phyloP scores from a whole-genome alignment of 1,140 invertebrate genomes.

The Lordiphosa collinella region DNA sequence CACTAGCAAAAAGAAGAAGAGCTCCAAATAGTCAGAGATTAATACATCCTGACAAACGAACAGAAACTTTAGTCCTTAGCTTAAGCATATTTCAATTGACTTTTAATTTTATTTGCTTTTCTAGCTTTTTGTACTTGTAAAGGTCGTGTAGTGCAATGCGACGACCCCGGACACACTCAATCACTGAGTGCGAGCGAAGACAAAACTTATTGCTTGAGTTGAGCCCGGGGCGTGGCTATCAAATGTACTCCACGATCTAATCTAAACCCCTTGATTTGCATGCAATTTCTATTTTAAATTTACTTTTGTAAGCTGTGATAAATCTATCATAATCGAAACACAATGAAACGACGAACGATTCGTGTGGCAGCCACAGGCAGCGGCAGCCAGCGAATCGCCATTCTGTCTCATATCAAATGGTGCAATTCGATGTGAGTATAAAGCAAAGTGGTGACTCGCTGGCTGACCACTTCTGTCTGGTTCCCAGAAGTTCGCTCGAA shows the following conservation, averaged over 20 bases:
- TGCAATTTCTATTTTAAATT: conserved; percentile 46
- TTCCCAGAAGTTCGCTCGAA: conserved; percentile 9
- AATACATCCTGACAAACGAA: conserved; percentile 3
- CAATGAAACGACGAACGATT: conserved; percentile 50
- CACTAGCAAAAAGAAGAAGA: conserved; percentile 67
- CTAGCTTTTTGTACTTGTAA: conserved; percentile 65
- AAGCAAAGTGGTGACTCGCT: conserved; percentile 19
- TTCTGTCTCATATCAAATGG: conserved; percentile 56
- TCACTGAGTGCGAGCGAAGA: conserved; percentile 68
- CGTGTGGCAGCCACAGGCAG: conserved; percentile 34
- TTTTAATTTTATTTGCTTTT: conserved; percentile 44
- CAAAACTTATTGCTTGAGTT: conserved; percentile 47
- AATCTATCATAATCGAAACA: conserved; percentile 66
- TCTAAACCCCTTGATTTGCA: conserved; percentile 46
- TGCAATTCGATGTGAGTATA: conserved; percentile 63
- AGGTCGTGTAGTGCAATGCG: conserved; percentile 51
- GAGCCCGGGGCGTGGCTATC: conserved; percentile 51
- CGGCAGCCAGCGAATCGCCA: conserved; percentile 29
- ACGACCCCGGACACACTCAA: conserved; percentile 38
- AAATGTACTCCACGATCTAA: conserved; percentile 44
- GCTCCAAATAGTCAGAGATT: conserved; percentile 61
- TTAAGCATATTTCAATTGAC: conserved; percentile 67
- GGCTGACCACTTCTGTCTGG: conserved; percentile 26
- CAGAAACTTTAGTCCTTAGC: conserved; percentile 52
- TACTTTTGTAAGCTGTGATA: conserved; percentile 76